Evolutionary conservation across 2,888 invertebrate genomes (phyloP).

Genomic region (Odontocolon sp.): DNA sequence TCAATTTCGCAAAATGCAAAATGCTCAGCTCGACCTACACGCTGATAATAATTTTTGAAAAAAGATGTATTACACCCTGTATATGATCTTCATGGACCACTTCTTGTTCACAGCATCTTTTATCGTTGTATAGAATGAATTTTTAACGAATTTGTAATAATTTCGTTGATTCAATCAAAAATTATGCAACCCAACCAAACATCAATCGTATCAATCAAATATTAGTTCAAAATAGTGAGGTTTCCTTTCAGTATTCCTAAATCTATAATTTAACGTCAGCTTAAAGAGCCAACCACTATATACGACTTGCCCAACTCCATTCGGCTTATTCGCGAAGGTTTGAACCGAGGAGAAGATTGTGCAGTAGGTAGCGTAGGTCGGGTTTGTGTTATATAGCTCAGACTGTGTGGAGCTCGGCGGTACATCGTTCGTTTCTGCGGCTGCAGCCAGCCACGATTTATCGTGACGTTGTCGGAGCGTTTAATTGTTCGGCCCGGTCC

Average conservation of each 20-base stretch:
- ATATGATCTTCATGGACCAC: constrained; percentile 16
- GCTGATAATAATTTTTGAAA: not conserved
- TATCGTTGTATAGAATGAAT: too few relatives aligned
- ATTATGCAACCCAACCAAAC: too few relatives aligned
- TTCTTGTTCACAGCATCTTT: not conserved
- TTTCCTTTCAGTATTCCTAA: too few relatives aligned
- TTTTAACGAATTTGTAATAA: too few relatives aligned
- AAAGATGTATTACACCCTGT: not conserved
- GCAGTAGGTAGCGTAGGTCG: constrained; percentile 9
- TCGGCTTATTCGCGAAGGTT: constrained; percentile 6
- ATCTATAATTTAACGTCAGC: too few relatives aligned
- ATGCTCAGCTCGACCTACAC: too few relatives aligned
- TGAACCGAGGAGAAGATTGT: constrained; percentile 21
- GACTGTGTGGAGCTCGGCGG: constrained; percentile 51
- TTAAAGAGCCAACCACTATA: not conserved
- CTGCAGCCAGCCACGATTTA: constrained; percentile 64
- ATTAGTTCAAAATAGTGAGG: too few relatives aligned
- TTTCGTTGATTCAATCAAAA: too few relatives aligned
- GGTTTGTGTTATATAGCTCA: constrained; percentile 25
- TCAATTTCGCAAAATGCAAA: too few relatives aligned
- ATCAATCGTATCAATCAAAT: too few relatives aligned
- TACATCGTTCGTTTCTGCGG: constrained; percentile 50
- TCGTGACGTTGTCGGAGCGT: constrained; percentile 66
- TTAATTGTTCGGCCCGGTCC: constrained; percentile 65
- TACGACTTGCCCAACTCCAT: not conserved